These are phyloP conservation scores for Neoaliturus tenellus DNA, from an alignment of 2,888 invertebrate genomes.

Conservation along the genomic window DNA sequence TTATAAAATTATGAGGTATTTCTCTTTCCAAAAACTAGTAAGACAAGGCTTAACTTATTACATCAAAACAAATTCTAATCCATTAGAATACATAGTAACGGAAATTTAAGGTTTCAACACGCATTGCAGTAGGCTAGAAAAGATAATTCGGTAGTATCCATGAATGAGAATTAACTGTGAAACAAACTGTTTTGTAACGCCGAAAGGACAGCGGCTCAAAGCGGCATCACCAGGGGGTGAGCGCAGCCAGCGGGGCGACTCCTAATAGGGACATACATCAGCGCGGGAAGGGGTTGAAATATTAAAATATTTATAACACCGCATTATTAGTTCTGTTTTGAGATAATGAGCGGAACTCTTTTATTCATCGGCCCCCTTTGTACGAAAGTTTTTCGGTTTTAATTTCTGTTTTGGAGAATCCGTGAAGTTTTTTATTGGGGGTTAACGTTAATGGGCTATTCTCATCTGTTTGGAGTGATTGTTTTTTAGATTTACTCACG, in stretches of 20 bases:
- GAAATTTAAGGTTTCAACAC: too few relatives aligned
- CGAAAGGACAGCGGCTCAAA: background rate
- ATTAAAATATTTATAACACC: conserved; percentile 49
- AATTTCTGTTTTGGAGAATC: background rate
- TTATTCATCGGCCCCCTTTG: conserved; percentile 18
- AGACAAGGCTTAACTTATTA: too few relatives aligned
- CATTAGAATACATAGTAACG: too few relatives aligned
- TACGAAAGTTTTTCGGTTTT: background rate
- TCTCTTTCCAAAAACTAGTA: too few relatives aligned
- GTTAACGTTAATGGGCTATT: background rate
- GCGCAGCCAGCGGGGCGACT: background rate
- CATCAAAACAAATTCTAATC: too few relatives aligned
- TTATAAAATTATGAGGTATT: too few relatives aligned
- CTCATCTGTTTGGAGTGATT: too few relatives aligned
- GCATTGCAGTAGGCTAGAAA: too few relatives aligned
- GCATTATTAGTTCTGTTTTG: conserved; percentile 19
- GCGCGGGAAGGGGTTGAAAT: conserved; percentile 11
- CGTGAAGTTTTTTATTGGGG: background rate
- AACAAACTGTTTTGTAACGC: background rate
- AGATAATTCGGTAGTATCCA: background rate
- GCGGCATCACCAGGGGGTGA: background rate
- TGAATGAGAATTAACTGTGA: background rate
- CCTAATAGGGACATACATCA: conserved; percentile 42
- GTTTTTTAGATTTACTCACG: too few relatives aligned
- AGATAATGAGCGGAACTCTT: conserved; percentile 5